Percentiles rank a stretch among this genome's conserved stretches.
These are phyloP conservation scores for Dolichomitus sp. DNA, from an alignment of 2,888 invertebrate species.

Conservation along the genomic window DNA sequence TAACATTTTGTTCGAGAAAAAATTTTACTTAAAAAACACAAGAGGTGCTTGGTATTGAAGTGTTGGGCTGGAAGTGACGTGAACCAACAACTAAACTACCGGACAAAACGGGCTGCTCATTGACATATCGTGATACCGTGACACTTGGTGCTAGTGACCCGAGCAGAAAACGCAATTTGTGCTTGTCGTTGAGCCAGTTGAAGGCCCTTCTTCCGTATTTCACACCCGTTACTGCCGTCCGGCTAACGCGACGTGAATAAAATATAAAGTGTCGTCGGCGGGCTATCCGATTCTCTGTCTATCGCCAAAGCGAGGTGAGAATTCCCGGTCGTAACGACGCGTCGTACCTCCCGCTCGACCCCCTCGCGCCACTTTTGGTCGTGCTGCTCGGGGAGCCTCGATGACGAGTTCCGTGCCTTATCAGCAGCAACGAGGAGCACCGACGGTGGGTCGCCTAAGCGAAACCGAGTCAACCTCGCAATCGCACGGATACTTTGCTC, in stretches of 20 bases:
- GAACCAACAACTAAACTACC: slow-evolving; percentile 12
- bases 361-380: slow-evolving; percentile 51
- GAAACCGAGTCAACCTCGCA: slow-evolving; percentile 64
- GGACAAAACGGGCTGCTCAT: slow-evolving; percentile 4
- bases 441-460: slow-evolving; percentile 65
- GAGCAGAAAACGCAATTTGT: slow-evolving; percentile 29
- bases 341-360: slow-evolving; percentile 19
- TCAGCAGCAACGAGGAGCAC: slow-evolving; percentile 69
- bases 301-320: slow-evolving; percentile 58
- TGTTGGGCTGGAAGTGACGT: not conserved
- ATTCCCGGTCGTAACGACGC: slow-evolving; percentile 33
- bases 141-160: slow-evolving; percentile 54
- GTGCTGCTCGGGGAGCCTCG: slow-evolving; percentile 60
- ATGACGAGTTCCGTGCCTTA: slow-evolving; percentile 79
- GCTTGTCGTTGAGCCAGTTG: not conserved
- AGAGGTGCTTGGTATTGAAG: not conserved
- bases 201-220: slow-evolving; percentile 53
- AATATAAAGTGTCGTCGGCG: slow-evolving; percentile 52
- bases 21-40: not conserved
- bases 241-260: slow-evolving; percentile 56
- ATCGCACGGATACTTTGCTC: slow-evolving; percentile 43
- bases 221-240: slow-evolving; percentile 56
- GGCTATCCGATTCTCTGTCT: slow-evolving; percentile 40
- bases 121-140: slow-evolving; percentile 45
- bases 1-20: slow-evolving; percentile 26